These are phyloP conservation scores for Xenopus laevis DNA, from an alignment of 2,113 vertebrate species.

Conservation along the genomic window DNA sequence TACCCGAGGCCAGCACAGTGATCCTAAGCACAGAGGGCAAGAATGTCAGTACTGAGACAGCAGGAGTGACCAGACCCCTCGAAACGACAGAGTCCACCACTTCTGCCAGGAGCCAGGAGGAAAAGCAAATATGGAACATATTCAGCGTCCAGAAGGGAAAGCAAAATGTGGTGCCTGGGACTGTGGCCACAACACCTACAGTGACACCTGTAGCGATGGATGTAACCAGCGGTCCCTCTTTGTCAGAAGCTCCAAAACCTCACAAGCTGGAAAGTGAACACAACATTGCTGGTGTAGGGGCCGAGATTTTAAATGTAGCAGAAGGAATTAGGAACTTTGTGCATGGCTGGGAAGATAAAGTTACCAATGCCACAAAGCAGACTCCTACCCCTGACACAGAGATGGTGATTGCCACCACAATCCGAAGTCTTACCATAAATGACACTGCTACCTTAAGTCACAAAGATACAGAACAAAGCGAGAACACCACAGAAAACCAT, in stretches of 20 bases:
- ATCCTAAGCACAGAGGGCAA: background rate
- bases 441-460: background rate
- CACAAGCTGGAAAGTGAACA: constrained; percentile 10
- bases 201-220: background rate
- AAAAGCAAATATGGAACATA: background rate
- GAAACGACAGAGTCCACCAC: background rate
- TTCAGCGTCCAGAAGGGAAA: background rate
- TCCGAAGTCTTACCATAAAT: background rate
- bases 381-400: background rate
- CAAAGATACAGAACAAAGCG: background rate
- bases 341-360: constrained; percentile 55
- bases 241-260: rapidly evolving
- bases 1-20: background rate
- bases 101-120: background rate
- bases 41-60: background rate
- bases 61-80: background rate
- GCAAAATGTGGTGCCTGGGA: background rate
- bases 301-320: constrained; percentile 61
- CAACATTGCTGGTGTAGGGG: constrained; percentile 59
- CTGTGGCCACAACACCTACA: rapidly evolving
- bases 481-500: background rate
- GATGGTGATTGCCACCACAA: background rate
- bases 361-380: rapidly evolving
- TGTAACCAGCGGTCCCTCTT: background rate
- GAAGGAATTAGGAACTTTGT: constrained; percentile 60